Conservation (phyloP, 2,888 invertebrate genomes). For the Ormyrus nitidulus region DNA sequence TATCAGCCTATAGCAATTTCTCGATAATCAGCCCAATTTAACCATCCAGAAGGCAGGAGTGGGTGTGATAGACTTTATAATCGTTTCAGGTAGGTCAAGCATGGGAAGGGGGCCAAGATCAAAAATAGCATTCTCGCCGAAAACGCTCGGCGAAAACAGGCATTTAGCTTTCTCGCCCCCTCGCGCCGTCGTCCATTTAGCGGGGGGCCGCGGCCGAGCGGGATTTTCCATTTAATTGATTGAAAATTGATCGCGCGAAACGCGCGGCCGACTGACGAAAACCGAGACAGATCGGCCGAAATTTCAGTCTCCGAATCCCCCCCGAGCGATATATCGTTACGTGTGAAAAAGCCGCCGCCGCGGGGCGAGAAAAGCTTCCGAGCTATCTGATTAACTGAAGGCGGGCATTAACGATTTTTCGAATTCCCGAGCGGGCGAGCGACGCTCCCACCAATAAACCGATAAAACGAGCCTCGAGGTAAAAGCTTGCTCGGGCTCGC, state of each 20-base stretch:
- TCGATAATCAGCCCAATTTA: no score
- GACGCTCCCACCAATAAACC: conserved; percentile 13
- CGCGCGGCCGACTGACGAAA: not conserved
- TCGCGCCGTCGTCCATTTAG: not conserved
- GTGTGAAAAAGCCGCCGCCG: no score
- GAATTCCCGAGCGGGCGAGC: not conserved
- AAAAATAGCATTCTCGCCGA: no score
- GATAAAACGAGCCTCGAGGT: conserved; percentile 1
- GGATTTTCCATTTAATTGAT: conserved; percentile 1
- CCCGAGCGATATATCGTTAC: not conserved
- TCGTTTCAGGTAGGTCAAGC: no score
- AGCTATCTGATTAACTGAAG: not conserved
- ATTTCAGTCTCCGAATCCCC: not conserved
- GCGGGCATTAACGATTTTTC: conserved; percentile 32
- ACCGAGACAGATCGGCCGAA: not conserved
- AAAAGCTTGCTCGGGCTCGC: not conserved
- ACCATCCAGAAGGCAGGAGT: no score
- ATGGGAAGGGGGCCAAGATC: no score
- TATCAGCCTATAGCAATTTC: no score
- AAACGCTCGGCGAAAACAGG: not conserved
- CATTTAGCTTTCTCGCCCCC: not conserved
- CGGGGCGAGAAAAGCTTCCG: not conserved
- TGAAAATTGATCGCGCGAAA: not conserved
- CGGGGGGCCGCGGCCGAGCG: not conserved
- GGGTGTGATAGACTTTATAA: no score